Base-by-base conservation (phyloP, 2,113 vertebrate species). In the Loxodonta africana region DNA sequence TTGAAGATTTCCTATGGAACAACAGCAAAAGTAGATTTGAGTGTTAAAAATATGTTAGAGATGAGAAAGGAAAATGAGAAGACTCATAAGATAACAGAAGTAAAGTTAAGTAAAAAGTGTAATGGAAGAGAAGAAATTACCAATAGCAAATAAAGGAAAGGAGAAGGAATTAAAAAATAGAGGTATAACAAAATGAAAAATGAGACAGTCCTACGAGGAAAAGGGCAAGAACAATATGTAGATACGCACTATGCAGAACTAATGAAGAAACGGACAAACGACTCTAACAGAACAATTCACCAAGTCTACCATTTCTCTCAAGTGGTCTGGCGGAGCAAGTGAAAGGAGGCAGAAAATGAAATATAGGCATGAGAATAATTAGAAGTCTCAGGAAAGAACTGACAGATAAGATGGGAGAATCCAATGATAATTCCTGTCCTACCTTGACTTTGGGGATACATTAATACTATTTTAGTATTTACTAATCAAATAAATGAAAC, bases 11-110 rank as follows among this genome's bases (percentile, higher is more conserved):
- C 53, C 85, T 82, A 60, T 2, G 93, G 91, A 91, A 48, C 30
- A 97, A 30, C 57, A 93, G 63, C 25, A 83, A 63, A 96, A 83
- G 48, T n/a, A 97, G 30, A 78, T 91, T 60, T 95, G 83, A 69
- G 18, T 86, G 20, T 76, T 91, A 25, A 53, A 69, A 94, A 85
- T 20, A 86, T 14, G 4, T n/a, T 65, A 41, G 96, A 94, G 76
- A 3, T 82, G 15, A 91, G 85, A 71, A 88, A 53, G 37, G 8
- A 48, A 87, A 89, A 83, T 26, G 51, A 11, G 23, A 65, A 73
- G 92, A 8, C 5, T 6, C 21, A 12, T 85, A 84, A 83, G 1
- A 92, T 37, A 37, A 37, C 37, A 41, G 1, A 93, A 78, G 53
- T 15, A 51, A 63, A 65, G 2, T 33, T 4, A 91, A 91, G 33